These are phyloP conservation scores for Pterostichus niger DNA, from an alignment of 2,888 invertebrate species.

Conservation along the genomic window DNA sequence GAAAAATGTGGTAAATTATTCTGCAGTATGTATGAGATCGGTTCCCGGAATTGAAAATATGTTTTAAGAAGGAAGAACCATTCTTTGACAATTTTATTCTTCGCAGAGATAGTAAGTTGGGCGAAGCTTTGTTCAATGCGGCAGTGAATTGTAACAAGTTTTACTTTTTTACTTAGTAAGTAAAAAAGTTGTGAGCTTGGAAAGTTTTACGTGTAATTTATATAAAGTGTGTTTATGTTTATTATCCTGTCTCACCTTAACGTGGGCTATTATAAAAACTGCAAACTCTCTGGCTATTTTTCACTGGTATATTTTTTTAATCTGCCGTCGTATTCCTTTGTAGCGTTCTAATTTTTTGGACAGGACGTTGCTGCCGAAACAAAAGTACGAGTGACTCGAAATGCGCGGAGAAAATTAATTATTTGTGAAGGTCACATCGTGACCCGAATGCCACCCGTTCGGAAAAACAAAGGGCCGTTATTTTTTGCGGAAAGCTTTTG, in stretches of 20 bases:
- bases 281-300: slow-evolving; percentile 31
- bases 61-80: slow-evolving; percentile 16
- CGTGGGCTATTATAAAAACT: slow-evolving; percentile 54
- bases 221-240: slow-evolving; percentile 62
- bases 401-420: slow-evolving; percentile 62
- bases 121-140: slow-evolving; percentile 42
- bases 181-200: slow-evolving; percentile 43
- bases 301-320: slow-evolving; percentile 60
- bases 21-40: no score
- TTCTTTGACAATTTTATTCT: slow-evolving; percentile 31
- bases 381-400: slow-evolving; percentile 50
- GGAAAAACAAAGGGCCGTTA: slow-evolving; percentile 41
- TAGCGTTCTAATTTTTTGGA: slow-evolving; percentile 59
- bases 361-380: slow-evolving; percentile 36
- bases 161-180: slow-evolving; percentile 41
- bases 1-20: no score
- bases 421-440: slow-evolving; percentile 58
- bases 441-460: slow-evolving; percentile 53
- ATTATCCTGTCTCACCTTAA: slow-evolving; percentile 61
- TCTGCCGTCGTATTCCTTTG: slow-evolving; percentile 58
- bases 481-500: slow-evolving; percentile 57
- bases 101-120: slow-evolving; percentile 29
- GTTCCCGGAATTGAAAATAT: slow-evolving; percentile 24
- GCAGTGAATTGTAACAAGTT: slow-evolving; percentile 54
- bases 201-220: slow-evolving; percentile 49